These are phyloP conservation scores for Zeuzera pyrina DNA, from an alignment of 2,888 invertebrate species.

Conservation along the genomic window DNA sequence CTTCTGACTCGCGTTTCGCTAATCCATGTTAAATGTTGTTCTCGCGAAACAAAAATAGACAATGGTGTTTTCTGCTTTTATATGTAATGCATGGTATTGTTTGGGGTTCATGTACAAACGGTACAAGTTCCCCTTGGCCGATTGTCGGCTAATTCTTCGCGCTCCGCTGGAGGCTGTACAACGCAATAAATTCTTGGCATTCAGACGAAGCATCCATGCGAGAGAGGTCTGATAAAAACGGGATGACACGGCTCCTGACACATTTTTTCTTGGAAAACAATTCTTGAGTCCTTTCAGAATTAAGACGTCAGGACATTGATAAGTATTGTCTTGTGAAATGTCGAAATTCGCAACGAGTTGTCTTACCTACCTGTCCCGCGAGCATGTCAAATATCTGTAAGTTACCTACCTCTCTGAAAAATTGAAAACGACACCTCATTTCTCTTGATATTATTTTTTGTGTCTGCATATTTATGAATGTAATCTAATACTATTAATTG, in stretches of 20 bases:
- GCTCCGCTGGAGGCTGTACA: slow-evolving; percentile 57
- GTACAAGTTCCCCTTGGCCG: slow-evolving; percentile 20
- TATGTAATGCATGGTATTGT: background rate
- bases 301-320: slow-evolving; percentile 19
- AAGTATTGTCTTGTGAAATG: slow-evolving; percentile 17
- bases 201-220: slow-evolving; percentile 56
- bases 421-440: too few relatives aligned
- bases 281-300: slow-evolving; percentile 27
- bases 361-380: too few relatives aligned
- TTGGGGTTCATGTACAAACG: background rate
- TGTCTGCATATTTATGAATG: too few relatives aligned
- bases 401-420: too few relatives aligned
- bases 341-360: too few relatives aligned
- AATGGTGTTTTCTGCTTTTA: background rate
- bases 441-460: too few relatives aligned
- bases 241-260: slow-evolving; percentile 52
- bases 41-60: background rate
- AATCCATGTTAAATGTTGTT: too few relatives aligned
- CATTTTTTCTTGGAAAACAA: slow-evolving; percentile 56
- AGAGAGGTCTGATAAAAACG: slow-evolving; percentile 61
- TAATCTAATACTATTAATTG: too few relatives aligned
- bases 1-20: too few relatives aligned
- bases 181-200: slow-evolving; percentile 65
- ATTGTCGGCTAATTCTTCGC: slow-evolving; percentile 61
- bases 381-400: too few relatives aligned